Conservation (phyloP, 2,113 vertebrate species). For the Thalassoma bifasciatum region DNA sequence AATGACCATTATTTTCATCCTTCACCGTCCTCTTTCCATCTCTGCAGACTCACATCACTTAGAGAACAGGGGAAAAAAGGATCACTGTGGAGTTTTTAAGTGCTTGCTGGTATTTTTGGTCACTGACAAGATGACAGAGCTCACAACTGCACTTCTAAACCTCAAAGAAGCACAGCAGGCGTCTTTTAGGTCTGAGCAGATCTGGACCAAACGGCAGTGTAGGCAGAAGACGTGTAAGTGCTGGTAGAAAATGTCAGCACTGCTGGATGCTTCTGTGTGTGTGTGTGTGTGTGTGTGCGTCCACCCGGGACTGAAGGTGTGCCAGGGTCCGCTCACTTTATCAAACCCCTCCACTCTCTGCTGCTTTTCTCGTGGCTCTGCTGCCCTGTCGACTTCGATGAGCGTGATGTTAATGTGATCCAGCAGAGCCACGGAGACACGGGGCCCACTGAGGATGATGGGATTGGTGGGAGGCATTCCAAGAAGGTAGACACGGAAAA, state of each 20-base stretch:
- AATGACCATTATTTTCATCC: not conserved
- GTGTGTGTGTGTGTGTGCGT: slow-evolving; percentile 41
- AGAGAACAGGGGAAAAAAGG: not conserved
- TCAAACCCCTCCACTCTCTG: slow-evolving; percentile 50
- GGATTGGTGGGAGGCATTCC: slow-evolving; percentile 55
- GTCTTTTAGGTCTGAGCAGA: slow-evolving; percentile 20
- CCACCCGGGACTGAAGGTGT: slow-evolving; percentile 40
- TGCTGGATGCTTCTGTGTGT: slow-evolving; percentile 19
- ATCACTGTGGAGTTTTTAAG: slow-evolving; percentile 10
- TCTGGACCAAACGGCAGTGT: slow-evolving; percentile 29
- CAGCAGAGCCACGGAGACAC: slow-evolving; percentile 61
- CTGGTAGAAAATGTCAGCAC: slow-evolving; percentile 27
- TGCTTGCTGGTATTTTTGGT: slow-evolving; percentile 6
- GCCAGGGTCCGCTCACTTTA: slow-evolving; percentile 41
- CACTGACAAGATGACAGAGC: slow-evolving; percentile 32
- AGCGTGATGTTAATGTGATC: slow-evolving; percentile 68
- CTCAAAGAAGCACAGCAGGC: slow-evolving; percentile 29
- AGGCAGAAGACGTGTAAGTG: slow-evolving; percentile 19
- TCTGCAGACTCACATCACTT: not conserved
- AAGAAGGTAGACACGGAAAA: slow-evolving; percentile 32
- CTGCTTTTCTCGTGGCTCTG: slow-evolving; percentile 53
- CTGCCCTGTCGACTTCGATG: slow-evolving; percentile 65
- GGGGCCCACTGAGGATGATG: slow-evolving; percentile 36
- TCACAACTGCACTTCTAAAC: not conserved
- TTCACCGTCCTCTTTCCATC: not conserved